Evolutionary conservation across 2,113 vertebrate species (phyloP), one percentile per base, ranked within the genome.

Genomic region (Mus spicilegus): DNA sequence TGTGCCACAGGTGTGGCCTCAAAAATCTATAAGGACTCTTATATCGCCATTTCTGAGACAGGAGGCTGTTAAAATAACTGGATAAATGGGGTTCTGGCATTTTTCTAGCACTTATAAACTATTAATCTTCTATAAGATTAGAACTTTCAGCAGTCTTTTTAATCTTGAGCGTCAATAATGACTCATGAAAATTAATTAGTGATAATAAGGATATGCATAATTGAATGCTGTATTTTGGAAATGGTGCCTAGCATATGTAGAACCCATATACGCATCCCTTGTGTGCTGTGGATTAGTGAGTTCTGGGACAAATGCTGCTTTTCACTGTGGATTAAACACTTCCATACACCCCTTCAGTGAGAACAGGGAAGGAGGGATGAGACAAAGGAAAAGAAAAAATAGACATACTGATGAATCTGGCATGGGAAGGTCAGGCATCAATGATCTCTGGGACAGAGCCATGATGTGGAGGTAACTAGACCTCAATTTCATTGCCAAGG

Each of bases 171-270:
- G 73, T 8, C 63, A 91, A 56, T 78, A 72, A 93, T 87, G 63
- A 67, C 58, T 84, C 33, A 75, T 93, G 93, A 87, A 87, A 78
- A 89, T 82, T 70, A 72, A 67, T 39, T 76, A 82, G 19, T 65
- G n/a, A 30, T 89, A 61, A 19, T 56, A 85, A 36, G 13, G 61
- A 33, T 46, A 19, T 65, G 16, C 81, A 69, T 63, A 67, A 58
- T 16, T 89, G 56, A 58, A 51, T 56, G n/a, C 7, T 73, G 46
- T 42, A 13, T 56, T 61, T 10, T 39, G 17, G 10, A 76, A 77
- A 82, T 16, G 19, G 17, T 63, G 4, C 51, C 36, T 75, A 22
- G 26, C 58, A 39, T 13, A 3, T 39, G 51, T 28, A 63, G 33
- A 42, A 73, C 33, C 77, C 69, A 69, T 30, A 12, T 0, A 4